These are phyloP conservation scores for Xestia ashworthii DNA, from an alignment of 2,888 invertebrate genomes.

Conservation along the genomic window DNA sequence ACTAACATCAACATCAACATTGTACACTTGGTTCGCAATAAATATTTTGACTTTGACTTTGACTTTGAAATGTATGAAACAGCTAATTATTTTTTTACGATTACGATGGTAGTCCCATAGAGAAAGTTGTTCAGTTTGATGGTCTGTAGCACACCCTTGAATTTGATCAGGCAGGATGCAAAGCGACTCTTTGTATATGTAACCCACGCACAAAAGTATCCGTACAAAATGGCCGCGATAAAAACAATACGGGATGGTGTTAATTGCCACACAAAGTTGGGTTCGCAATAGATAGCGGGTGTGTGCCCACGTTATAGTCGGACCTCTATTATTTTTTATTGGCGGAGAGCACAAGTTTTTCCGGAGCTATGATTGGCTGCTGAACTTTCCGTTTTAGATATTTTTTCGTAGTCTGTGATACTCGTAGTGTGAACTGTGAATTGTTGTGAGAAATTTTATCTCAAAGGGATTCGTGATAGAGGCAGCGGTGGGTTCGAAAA, in stretches of 20 bases:
- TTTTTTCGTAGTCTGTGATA: neutral
- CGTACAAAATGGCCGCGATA: conserved; percentile 21
- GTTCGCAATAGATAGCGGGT: conserved; percentile 25
- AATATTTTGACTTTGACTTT: no score
- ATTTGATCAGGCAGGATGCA: no score
- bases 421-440: neutral
- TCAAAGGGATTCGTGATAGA: neutral
- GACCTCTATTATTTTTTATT: conserved; percentile 32
- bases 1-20: no score
- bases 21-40: no score
- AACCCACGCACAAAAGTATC: conserved; percentile 7
- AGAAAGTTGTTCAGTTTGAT: no score
- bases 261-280: conserved; percentile 50
- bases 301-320: conserved; percentile 9
- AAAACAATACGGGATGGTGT: conserved; percentile 44
- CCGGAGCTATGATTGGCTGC: conserved; percentile 2
- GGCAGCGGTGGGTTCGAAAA: no score
- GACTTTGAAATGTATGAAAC: no score
- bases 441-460: neutral
- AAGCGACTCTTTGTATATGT: no score
- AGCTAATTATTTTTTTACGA: no score
- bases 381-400: neutral
- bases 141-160: no score
- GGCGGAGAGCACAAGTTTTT: conserved; percentile 24
- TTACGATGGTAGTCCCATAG: no score